Base-by-base conservation (phyloP, 2,888 invertebrate species). In the Drosophila phalerata region DNA sequence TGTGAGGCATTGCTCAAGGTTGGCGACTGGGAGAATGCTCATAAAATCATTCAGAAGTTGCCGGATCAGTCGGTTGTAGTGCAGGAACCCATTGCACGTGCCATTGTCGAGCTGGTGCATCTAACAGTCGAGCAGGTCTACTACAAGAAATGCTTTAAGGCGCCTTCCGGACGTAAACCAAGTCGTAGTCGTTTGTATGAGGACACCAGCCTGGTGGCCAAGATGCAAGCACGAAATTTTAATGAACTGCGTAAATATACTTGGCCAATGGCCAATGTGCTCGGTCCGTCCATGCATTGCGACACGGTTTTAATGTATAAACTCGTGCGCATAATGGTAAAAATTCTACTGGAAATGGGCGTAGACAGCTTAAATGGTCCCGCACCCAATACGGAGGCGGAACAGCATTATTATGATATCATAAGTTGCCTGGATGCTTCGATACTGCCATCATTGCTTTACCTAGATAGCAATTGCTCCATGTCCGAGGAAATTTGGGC, bases 401-500 rank as follows among this genome's bases (percentile, higher is more conserved):
- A 95, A 82, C 94, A 94, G 10, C 93, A 97, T 43, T 97, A 97
- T 91, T 95, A 96, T 88, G 97, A 98, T 75, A 95, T 98, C 43
- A 93, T 98, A 61, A 97, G 96, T 5, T 94, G 98, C 49, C 93
- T 98, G 64, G 99, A 99, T 91, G 95, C 97, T 47, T 96, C 97
- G 1, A 94, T 99, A 70, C 93, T 99, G 70, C 99, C 99, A 0
- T 95, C 98, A 0, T 93, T 99, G 22, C 97, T 98, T 0, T 95
- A 98, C 82, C 95, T 98, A 94, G 97, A 98, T 78, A 97, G 97
- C 84, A 99, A 99, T 93, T 98, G 98, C 91, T 97, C 98, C 81
- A 95, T 99, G 92, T 97, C 98, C 4, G 99, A 99, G 92, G 98
- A 99, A 92, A 95, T 99, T 70, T 99, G 99, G 97, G 96, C 95